Evolutionary conservation across 2,113 vertebrate genomes (phyloP).

Genomic region (Leptodactylus fuscus): DNA sequence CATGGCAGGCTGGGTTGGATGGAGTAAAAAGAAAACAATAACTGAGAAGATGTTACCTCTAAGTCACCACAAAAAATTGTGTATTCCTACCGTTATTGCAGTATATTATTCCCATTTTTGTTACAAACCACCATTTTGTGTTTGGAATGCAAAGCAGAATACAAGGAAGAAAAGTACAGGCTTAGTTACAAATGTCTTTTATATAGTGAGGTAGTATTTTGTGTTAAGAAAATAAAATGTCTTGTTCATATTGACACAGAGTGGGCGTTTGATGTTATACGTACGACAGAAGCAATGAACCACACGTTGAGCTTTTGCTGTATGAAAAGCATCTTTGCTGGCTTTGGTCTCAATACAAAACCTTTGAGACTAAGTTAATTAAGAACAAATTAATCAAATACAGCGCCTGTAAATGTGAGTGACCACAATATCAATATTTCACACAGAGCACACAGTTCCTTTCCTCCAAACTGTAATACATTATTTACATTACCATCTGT

Average conservation of each 20-base stretch:
- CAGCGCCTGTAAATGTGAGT: not conserved
- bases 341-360: not conserved
- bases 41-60: too few relatives aligned
- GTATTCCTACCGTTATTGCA: too few relatives aligned
- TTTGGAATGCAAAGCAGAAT: not conserved
- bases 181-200: not conserved
- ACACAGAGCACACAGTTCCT: not conserved
- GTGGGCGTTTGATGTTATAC: constrained; percentile 6
- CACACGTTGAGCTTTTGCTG: not conserved
- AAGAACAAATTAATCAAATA: constrained; percentile 21
- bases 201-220: not conserved
- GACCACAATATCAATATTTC: constrained; percentile 43
- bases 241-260: constrained; percentile 38
- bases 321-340: not conserved
- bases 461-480: not conserved
- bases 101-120: too few relatives aligned
- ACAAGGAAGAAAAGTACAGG: not conserved
- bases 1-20: too few relatives aligned
- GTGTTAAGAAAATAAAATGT: not conserved
- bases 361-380: constrained; percentile 29
- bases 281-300: constrained; percentile 44
- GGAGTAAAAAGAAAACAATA: too few relatives aligned
- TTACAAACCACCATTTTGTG: not conserved
- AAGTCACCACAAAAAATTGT: too few relatives aligned
- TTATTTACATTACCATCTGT: constrained; percentile 19